Evolutionary conservation across 1,140 invertebrate genomes (phyloP), one percentile per base, ranked within the genome.

Genomic region (Drosophila varians): DNA sequence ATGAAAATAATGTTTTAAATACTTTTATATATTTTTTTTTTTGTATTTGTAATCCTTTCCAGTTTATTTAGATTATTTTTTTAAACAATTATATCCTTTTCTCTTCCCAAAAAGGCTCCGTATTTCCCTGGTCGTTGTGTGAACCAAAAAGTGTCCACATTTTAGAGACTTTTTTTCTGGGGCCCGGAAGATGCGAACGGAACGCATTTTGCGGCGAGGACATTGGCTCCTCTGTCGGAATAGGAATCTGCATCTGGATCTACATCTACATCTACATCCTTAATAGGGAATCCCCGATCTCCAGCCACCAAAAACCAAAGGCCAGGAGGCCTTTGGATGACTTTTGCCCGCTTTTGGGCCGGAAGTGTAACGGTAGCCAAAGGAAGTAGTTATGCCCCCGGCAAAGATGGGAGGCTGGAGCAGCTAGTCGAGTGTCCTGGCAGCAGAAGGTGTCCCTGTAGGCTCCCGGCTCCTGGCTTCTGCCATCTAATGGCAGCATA

Each of bases 401-500:
- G n/a, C n/a, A n/a, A n/a, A n/a, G n/a, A 21, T 21, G 5, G 8
- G 18, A 21, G 21, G 46, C 8, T 14, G 36, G 14, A n/a, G 40
- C n/a, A 11, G 9, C 11, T 16, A 14, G 48, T 9, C n/a, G n/a
- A n/a, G n/a, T n/a, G n/a, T n/a, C n/a, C n/a, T n/a, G n/a, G n/a
- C n/a, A 31, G 28, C 28, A 31, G 28, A 31, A 31, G 28, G 28
- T 31, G 28, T 31, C 28, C 28, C 9, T 31, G 28, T 31, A 31
- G 28, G 28, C 28, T 31, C 19, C 31, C 31, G n/a, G n/a, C 62
- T 68, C 79, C 58, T n/a, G 28, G 28, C 28, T 31, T 16, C 31
- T 26, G n/a, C n/a, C 62, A 64, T 76, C 58, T 86, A 86, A 86
- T 86, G 76, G 77, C 57, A 70, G 73, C 77, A 86, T 77, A 87